phyloP scores from a whole-genome alignment of 2,113 vertebrate species.

The Kobus ellipsiprymnus region DNA sequence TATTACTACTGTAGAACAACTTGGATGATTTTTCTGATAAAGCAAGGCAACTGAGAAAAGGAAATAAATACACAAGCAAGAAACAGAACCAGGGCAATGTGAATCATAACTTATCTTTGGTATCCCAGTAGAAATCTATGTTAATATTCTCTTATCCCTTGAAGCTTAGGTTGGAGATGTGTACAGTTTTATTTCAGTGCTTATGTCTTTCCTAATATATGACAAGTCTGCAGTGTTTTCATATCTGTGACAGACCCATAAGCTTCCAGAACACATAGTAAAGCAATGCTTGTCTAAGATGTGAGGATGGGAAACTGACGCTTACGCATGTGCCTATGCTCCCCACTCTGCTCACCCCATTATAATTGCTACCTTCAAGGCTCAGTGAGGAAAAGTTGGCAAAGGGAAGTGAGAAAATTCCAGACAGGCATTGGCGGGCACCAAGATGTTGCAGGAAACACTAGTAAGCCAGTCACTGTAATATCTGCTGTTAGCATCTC shows the following conservation, averaged over 20 bases:
- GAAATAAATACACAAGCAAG: background rate
- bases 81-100: background rate
- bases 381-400: background rate
- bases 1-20: background rate
- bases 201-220: background rate
- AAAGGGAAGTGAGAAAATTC: background rate
- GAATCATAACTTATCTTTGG: slow-evolving; percentile 4
- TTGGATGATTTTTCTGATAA: background rate
- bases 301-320: background rate
- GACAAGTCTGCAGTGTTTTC: background rate
- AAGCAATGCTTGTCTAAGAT: background rate
- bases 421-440: background rate
- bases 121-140: background rate
- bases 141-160: background rate
- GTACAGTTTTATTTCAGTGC: background rate
- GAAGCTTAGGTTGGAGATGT: background rate
- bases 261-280: background rate
- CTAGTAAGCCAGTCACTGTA: background rate
- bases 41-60: background rate
- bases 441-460: background rate
- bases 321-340: background rate
- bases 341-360: background rate
- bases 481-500: background rate
- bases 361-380: background rate
- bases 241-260: background rate